Conservation (phyloP, 2,797 vertebrate genomes). For the Bryconaethiops microstoma region DNA sequence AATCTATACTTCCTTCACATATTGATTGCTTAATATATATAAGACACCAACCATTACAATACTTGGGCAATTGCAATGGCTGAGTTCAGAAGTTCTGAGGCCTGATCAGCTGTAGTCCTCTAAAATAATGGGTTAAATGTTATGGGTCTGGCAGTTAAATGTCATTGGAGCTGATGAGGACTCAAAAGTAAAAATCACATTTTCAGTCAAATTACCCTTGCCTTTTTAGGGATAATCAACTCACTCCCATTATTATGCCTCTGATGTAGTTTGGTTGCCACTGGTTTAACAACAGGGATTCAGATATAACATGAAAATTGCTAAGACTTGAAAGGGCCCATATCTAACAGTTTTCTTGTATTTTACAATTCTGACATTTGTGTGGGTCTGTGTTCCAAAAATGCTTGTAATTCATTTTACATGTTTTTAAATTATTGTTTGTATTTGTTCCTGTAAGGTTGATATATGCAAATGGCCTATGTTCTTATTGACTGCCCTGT, state of each 20-base stretch:
- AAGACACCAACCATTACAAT: not conserved
- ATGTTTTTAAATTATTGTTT: too few species aligned
- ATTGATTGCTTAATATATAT: too few species aligned
- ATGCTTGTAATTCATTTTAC: not conserved
- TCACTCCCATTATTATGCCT: not conserved
- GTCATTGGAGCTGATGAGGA: slow-evolving; percentile 19
- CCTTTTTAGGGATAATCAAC: not conserved
- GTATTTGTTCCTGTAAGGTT: too few species aligned
- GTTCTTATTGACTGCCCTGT: too few species aligned
- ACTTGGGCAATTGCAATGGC: not conserved
- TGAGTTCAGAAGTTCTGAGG: not conserved
- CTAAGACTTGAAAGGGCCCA: too few species aligned
- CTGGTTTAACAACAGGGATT: not conserved
- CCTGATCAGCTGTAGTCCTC: not conserved
- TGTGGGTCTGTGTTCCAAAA: not conserved
- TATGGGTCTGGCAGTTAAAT: slow-evolving; percentile 37
- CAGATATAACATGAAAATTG: too few species aligned
- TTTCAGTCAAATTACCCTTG: too few species aligned
- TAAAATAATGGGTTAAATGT: slow-evolving; percentile 42
- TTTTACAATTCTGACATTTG: too few species aligned
- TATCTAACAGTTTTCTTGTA: too few species aligned
- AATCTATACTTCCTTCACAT: too few species aligned
- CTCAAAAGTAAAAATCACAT: too few species aligned
- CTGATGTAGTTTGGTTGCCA: not conserved
- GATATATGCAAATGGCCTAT: too few species aligned